Base-by-base conservation (phyloP, 2,797 vertebrate genomes). In the Tokudaia muenninki region DNA sequence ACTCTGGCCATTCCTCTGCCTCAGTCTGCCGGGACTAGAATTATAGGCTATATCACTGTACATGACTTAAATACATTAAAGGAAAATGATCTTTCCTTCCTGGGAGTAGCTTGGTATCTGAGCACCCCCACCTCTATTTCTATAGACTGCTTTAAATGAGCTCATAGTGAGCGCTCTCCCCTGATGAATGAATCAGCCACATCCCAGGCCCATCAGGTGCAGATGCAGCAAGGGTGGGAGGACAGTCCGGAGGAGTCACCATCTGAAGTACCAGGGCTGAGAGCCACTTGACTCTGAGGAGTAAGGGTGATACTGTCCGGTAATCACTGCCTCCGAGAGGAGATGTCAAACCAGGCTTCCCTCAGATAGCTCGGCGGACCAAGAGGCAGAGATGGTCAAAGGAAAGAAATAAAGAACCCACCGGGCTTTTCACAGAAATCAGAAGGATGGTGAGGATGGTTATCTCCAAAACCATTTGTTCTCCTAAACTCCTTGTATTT, bases 201-300 rank as follows among this genome's bases (percentile, higher is more conserved):
- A 75, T 70, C 75, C 90, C 52, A 14, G 12, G 34, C 81, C 94
- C 47, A 47, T 78, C 63, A 41, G 41, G 84, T 41, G 57, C 74
- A 65, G 92, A 84, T 0, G 6, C 50, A 78, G 0, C 11, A 47
- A 47, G 11, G 44, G 47, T 5, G 26, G 22, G 59, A 47, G 67
- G 78, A 55, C 74, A 67, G 41, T 67, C 63, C 14, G 9, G 83
- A 72, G 78, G 29, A 47, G 72, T 19, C 0, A 11, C n/a, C 1
- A n/a, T 31, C 65, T 10, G 21, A 67, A 77, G 92, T 4, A 3
- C 59, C 2, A 41, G 47, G 61, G 72, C 89, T 79, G 77, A 95
- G 93, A 92, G 93, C 63, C 96, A 84, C 96, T 92, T 97, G 93
- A 97, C 91, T 94, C 90, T 63, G 78, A 75, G 75, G 67, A 94